phyloP scores from a whole-genome alignment of 2,888 invertebrate genomes.

The Meiosimyza platycephala region DNA sequence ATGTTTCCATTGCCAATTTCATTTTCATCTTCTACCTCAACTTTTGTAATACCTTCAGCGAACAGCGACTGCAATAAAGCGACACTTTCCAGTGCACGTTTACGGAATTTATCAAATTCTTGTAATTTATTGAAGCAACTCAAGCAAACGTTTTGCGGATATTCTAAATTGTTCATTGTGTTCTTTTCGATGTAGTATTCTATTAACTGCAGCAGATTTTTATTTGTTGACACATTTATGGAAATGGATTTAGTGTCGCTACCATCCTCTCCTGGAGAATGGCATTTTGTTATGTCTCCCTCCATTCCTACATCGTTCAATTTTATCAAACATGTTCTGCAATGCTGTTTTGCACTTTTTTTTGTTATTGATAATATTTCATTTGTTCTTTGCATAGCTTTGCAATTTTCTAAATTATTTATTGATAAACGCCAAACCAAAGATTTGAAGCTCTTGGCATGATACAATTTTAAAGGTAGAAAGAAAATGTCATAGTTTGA shows the following conservation, averaged over 20 bases:
- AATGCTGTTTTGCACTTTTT: slow-evolving; percentile 49
- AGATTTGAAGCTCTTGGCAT: too few species aligned
- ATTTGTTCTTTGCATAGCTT: slow-evolving; percentile 22
- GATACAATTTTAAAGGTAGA: too few species aligned
- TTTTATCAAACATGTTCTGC: slow-evolving; percentile 55
- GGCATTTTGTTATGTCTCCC: neutral
- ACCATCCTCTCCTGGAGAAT: neutral
- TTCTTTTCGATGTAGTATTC: slow-evolving; percentile 43
- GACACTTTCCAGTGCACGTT: slow-evolving; percentile 47
- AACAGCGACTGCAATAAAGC: slow-evolving; percentile 47
- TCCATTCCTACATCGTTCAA: slow-evolving; percentile 40
- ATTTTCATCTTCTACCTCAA: neutral
- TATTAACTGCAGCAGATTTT: slow-evolving; percentile 46
- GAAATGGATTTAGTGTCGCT: slow-evolving; percentile 36
- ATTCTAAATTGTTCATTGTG: slow-evolving; percentile 17
- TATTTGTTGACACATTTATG: slow-evolving; percentile 38
- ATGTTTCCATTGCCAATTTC: neutral
- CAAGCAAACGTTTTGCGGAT: slow-evolving; percentile 50
- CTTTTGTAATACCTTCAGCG: neutral
- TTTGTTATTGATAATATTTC: slow-evolving; percentile 47
- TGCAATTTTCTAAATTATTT: slow-evolving; percentile 25
- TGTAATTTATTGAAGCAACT: slow-evolving; percentile 48
- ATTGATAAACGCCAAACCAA: too few species aligned
- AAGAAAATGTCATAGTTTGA: too few species aligned
- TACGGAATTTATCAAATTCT: slow-evolving; percentile 49